Base-by-base conservation (phyloP, 2,797 vertebrate species). In the Macroramphosus scolopax region DNA sequence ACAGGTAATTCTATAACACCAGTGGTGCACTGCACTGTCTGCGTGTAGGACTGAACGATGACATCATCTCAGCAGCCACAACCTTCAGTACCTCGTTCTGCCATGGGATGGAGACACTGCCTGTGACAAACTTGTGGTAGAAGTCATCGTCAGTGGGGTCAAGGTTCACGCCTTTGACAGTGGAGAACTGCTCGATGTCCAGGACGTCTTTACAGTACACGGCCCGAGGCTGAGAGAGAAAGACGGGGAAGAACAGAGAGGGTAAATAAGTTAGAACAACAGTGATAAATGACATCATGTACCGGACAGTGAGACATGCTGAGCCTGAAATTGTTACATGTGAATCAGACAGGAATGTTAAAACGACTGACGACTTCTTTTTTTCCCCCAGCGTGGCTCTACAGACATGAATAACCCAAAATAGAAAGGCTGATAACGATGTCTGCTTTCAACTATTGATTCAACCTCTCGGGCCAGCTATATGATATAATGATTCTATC, bases 41-140 rank as follows among this genome's bases (percentile, higher is more conserved):
- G 44, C 22, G 35, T 28, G 37, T n/a, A n/a, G n/a, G n/a, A 30
- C 22, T 53, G 16, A 65, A 51, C 22, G 13, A 75, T 82, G 79
- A 85, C 68, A 57, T 87, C 75, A 84, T 80, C 56, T 47, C 8
- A 14, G 15, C 0, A 1, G 14, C 6, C 6, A 2, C 2, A 25
- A 56, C 12, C 1, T 43, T 75, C 72, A 80, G 72, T 94, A 96
- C 94, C 94, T 96, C 93, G 0, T 94, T 94, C 87, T 96, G 94
- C 94, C 94, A 96, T 58, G 94, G 93, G 88, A 95, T 95, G 89
- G 93, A 90, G 88, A 95, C 93, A 81, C 91, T 90, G 58, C 94
- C 94, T 0, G 92, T 96, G 48, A 90, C 92, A 86, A 96, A 95
- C 76, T 93, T 92, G 65, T 90, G 88, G 51, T 96, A 96, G 86